Percentiles rank a stretch among this genome's conserved stretches.
Evolutionary conservation across 2,113 vertebrate species (phyloP).

Genomic region (human): DNA sequence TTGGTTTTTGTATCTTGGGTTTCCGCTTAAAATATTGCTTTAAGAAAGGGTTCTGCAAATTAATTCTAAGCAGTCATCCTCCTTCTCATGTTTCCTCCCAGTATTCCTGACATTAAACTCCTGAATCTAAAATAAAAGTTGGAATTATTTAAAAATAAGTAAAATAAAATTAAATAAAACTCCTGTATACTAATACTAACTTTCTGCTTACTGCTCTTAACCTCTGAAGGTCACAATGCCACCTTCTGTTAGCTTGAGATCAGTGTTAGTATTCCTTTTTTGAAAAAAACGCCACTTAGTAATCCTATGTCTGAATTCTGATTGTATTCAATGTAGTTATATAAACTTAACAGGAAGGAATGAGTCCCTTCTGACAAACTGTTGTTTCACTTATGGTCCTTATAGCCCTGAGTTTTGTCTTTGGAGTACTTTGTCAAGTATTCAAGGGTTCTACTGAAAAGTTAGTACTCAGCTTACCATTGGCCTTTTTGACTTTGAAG

Average conservation of each 20-base stretch:
- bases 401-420: background rate
- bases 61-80: background rate
- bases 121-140: too few relatives aligned
- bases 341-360: background rate
- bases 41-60: constrained; percentile 1
- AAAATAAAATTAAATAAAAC: too few relatives aligned
- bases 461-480: background rate
- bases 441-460: background rate
- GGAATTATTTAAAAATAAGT: too few relatives aligned
- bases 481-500: background rate
- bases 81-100: background rate
- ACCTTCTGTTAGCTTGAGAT: background rate
- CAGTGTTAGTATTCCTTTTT: background rate
- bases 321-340: background rate
- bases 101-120: background rate
- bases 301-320: background rate
- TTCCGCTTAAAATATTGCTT: constrained; percentile 11
- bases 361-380: background rate
- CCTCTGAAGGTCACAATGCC: background rate
- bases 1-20: background rate
- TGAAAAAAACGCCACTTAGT: background rate
- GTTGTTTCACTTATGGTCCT: background rate
- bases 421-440: background rate
- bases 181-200: background rate
- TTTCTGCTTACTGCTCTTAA: background rate